Percentiles rank a stretch among this genome's conserved stretches.
These are phyloP conservation scores for Percopsis transmontana DNA, from an alignment of 2,113 vertebrate species.

Conservation along the genomic window DNA sequence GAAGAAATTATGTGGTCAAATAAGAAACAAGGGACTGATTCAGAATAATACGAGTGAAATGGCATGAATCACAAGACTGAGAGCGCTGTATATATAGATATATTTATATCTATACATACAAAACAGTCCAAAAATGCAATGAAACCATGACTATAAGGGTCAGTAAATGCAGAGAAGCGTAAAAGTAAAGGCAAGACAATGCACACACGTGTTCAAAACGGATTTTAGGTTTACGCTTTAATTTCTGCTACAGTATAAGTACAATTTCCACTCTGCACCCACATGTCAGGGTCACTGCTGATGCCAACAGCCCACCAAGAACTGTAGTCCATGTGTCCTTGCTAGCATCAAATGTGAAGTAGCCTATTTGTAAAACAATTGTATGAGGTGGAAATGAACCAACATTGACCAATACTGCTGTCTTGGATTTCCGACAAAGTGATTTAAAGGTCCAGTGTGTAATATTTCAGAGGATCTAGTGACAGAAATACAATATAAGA, in stretches of 20 bases:
- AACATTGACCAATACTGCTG: not conserved
- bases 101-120: too few relatives aligned
- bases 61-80: constrained; percentile 26
- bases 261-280: constrained; percentile 1
- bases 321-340: constrained; percentile 19
- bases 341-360: constrained; percentile 46
- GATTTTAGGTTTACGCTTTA: not conserved
- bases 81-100: constrained; percentile 46
- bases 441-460: too few relatives aligned
- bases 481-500: too few relatives aligned
- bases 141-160: not conserved
- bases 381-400: constrained; percentile 22
- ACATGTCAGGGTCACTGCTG: constrained; percentile 2
- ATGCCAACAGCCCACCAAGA: too few relatives aligned
- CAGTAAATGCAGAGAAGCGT: not conserved
- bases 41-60: constrained; percentile 45
- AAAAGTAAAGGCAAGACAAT: constrained; percentile 2
- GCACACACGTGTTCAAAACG: not conserved
- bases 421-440: constrained; percentile 15
- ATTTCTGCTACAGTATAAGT: constrained; percentile 11
- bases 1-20: constrained; percentile 53
- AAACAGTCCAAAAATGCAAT: constrained; percentile 8
- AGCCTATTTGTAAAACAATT: not conserved
- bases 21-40: constrained; percentile 52
- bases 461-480: too few relatives aligned